Conservation (phyloP, 1,140 invertebrate species). For the Macrostomum lignano region DNA sequence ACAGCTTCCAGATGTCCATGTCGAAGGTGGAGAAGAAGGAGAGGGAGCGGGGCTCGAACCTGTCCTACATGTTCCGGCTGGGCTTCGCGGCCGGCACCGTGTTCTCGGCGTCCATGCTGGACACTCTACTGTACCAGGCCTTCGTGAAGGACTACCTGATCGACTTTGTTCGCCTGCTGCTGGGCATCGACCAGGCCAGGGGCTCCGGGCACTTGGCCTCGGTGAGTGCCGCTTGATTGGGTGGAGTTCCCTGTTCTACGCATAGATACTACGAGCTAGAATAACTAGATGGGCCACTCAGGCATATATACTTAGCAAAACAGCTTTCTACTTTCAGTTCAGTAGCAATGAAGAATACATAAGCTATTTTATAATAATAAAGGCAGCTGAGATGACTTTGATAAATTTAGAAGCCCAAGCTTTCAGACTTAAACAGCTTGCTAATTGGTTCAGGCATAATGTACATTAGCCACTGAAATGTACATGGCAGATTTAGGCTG, state of each 20-base stretch:
- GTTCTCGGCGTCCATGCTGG: conserved; percentile 47
- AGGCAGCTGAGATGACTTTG: too few species aligned
- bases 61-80: conserved; percentile 95
- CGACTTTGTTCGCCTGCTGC: conserved; percentile 63
- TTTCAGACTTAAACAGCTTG: too few species aligned
- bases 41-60: conserved; percentile 77
- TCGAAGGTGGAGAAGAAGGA: conserved; percentile 98
- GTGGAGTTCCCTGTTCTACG: conserved; percentile 4
- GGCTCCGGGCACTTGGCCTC: conserved; percentile 82
- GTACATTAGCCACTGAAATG: too few species aligned
- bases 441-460: too few species aligned
- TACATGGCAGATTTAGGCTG: too few species aligned
- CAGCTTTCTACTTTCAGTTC: conserved; percentile 15
- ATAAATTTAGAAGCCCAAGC: too few species aligned
- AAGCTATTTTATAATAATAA: too few species aligned
- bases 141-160: conserved; percentile 96
- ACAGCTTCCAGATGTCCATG: conserved; percentile 72
- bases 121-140: conserved; percentile 42
- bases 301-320: conserved; percentile 77
- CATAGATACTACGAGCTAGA: neutral
- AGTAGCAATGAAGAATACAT: conserved; percentile 2
- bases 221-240: conserved; percentile 33
- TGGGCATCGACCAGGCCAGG: conserved; percentile 83
- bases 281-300: conserved; percentile 60
- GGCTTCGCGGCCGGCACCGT: conserved; percentile 87